These are phyloP conservation scores for Harpalus rufipes DNA, from an alignment of 2,888 invertebrate species.

Conservation along the genomic window DNA sequence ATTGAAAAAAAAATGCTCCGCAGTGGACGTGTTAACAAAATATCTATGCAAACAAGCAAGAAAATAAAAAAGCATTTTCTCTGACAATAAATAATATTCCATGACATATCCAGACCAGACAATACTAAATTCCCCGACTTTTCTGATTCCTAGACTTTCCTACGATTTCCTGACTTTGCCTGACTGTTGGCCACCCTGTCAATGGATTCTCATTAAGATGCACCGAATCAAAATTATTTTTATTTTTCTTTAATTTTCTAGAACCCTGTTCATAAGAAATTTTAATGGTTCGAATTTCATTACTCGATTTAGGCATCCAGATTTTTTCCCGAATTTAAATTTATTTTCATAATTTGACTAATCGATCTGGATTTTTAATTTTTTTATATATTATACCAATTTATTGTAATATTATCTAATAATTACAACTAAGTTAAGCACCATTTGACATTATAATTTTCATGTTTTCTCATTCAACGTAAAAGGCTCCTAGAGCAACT, in stretches of 20 bases:
- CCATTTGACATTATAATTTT: slow-evolving; percentile 66
- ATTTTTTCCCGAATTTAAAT: slow-evolving; percentile 50
- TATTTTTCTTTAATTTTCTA: slow-evolving; percentile 59
- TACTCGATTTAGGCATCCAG: slow-evolving; percentile 54
- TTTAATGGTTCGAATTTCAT: slow-evolving; percentile 58
- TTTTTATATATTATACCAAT: slow-evolving; percentile 56
- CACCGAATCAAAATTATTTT: slow-evolving; percentile 20
- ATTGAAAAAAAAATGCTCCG: no score
- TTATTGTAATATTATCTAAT: slow-evolving; percentile 62
- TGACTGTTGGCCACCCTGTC: no score
- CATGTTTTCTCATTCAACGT: slow-evolving; percentile 48
- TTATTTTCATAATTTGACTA: slow-evolving; percentile 55
- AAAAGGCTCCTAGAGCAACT: slow-evolving; percentile 49
- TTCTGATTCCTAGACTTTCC: no score
- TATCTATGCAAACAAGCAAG: no score
- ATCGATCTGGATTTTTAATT: slow-evolving; percentile 55
- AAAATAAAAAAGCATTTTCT: no score
- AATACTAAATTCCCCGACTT: no score
- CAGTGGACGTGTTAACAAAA: no score
- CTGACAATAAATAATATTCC: no score
- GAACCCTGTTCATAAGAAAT: slow-evolving; percentile 59
- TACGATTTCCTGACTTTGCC: no score
- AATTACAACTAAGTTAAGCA: slow-evolving; percentile 65
- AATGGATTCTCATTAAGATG: slow-evolving; percentile 33
- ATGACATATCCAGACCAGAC: no score